These are phyloP conservation scores for Scytalopus superciliaris DNA, from an alignment of 2,113 vertebrate species.

Conservation along the genomic window DNA sequence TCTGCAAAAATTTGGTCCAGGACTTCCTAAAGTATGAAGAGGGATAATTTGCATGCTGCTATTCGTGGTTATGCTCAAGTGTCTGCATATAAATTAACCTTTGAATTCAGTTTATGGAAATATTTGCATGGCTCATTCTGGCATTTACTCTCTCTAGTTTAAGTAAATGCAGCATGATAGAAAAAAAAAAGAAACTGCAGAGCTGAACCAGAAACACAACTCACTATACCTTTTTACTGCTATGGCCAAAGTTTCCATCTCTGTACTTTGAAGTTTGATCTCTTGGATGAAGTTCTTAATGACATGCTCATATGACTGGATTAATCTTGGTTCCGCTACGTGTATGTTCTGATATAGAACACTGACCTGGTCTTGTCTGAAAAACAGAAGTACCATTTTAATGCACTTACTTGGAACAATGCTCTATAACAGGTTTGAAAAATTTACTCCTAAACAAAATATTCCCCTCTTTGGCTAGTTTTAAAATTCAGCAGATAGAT, in stretches of 20 bases:
- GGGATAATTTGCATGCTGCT: background rate
- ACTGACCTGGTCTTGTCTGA: constrained; percentile 86
- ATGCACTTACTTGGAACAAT: background rate
- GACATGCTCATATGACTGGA: constrained; percentile 88
- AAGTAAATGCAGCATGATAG: background rate
- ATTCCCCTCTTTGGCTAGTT: background rate
- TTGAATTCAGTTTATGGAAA: background rate
- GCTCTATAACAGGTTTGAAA: background rate
- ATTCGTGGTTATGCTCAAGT: background rate
- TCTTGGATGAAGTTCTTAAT: constrained; percentile 89
- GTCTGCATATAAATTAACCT: background rate
- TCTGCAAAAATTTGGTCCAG: background rate
- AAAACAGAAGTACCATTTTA: background rate
- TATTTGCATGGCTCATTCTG: background rate
- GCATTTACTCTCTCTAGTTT: background rate
- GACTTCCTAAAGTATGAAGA: background rate
- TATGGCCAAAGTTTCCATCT: constrained; percentile 92
- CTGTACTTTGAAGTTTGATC: constrained; percentile 89
- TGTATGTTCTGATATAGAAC: constrained; percentile 92
- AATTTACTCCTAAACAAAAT: background rate
- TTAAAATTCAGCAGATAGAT: background rate
- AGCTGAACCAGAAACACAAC: background rate
- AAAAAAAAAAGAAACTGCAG: background rate
- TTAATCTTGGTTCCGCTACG: constrained; percentile 87
- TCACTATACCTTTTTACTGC: constrained; percentile 88